Base-by-base conservation (phyloP, 2,113 vertebrate genomes). In the Megaleporinus macrocephalus region DNA sequence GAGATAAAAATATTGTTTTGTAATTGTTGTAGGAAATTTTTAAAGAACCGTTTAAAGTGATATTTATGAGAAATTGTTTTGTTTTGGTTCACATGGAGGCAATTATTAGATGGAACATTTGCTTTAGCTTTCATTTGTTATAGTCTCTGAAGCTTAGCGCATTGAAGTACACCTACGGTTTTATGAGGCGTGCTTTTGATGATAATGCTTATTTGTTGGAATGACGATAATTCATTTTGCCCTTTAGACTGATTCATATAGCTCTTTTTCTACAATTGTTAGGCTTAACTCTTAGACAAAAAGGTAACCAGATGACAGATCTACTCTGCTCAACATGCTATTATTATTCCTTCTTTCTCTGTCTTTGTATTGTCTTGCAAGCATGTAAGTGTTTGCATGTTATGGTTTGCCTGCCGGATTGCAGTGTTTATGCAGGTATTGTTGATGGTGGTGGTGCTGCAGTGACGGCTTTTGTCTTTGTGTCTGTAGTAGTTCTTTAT, bases 291-390 rank as follows among this genome's bases (percentile, higher is more conserved):
- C 0, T 13, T n/a, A 24, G 57, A 26, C 49, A 73, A 57, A 27
- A 55, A 6, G 14, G 49, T 53, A 55, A 53, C 1, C 14, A 22
- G 53, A 55, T 14, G 4, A 61, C 57, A 24, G n/a, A 61, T 73
- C 33, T 20, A 73, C 71, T 29, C 61, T 81, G 79, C 79, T 81
- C 79, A 81, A 75, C 41, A 81, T 81, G 79, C 79, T 65, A 65
- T 65, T n/a, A 44, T 5, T 44, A 24, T 75, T 68, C 63, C 70
- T 47, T 53, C 53, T 63, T 24, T 24, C 30, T 77, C 44, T 83
- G 27, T 62, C 62, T 11, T 62, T 53, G 66, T 83, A 57, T 72
- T 76, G 65, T 66, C 41, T 59, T 68, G 72, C 16, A 81, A 75
- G 79, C 66, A 83, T 83, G 81, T 65, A 61, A 36, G 26, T 63